Evolutionary conservation across 2,797 vertebrate genomes (phyloP).

Genomic region (Argentina silus): DNA sequence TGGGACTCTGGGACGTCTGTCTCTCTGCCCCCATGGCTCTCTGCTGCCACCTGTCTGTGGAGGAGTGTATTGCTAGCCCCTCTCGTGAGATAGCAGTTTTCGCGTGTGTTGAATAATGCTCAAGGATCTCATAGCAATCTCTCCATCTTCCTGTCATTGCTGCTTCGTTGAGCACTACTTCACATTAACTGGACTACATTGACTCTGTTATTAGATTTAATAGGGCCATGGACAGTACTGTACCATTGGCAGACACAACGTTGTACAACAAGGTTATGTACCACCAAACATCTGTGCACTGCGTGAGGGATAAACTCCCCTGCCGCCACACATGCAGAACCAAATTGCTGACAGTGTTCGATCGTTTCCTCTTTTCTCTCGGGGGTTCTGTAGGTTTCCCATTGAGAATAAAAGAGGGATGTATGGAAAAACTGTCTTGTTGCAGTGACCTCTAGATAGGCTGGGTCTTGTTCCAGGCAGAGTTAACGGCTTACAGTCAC

Average conservation of each 20-base stretch:
- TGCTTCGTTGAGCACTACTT: too few relatives aligned
- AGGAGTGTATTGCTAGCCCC: conserved; percentile 4
- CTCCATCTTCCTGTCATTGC: not conserved
- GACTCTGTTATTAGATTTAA: not conserved
- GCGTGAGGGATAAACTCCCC: not conserved
- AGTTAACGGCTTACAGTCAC: conserved; percentile 16
- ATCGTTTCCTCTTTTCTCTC: not conserved
- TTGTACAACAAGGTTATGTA: not conserved
- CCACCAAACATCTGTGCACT: not conserved
- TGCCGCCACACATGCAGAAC: conserved; percentile 3
- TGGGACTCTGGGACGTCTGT: conserved; percentile 46
- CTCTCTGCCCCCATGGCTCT: conserved; percentile 72
- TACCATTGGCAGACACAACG: too few relatives aligned
- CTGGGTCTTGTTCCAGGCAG: not conserved
- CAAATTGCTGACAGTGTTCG: conserved; percentile 4
- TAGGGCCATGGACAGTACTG: not conserved
- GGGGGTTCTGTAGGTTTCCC: conserved; percentile 8
- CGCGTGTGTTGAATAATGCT: conserved; percentile 63
- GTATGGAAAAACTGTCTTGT: conserved; percentile 13
- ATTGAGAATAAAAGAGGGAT: conserved; percentile 15
- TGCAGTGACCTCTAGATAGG: conserved; percentile 10
- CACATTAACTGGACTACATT: not conserved
- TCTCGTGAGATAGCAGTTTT: not conserved
- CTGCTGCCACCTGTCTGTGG: conserved; percentile 93
- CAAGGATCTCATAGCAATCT: not conserved